Conservation (phyloP, 2,888 invertebrate genomes). For the Trichacis sp. region DNA sequence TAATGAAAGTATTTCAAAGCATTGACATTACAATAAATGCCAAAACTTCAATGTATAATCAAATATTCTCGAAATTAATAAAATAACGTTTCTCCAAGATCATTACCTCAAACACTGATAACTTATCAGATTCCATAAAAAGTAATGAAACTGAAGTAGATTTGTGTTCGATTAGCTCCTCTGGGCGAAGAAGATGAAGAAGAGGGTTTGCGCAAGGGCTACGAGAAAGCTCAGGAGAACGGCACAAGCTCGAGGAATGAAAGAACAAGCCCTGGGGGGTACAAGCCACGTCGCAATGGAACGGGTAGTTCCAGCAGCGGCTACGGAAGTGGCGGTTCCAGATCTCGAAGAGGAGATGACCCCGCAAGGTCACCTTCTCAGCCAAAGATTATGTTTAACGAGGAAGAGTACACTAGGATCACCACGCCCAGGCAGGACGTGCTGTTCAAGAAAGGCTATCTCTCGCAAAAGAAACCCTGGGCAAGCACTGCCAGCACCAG, state of each 20-base stretch:
- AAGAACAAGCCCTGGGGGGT: conserved; percentile 46
- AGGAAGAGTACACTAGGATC: conserved; percentile 79
- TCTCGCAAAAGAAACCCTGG: conserved; percentile 72
- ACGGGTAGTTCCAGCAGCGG: conserved; percentile 53
- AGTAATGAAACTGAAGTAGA: too few species aligned
- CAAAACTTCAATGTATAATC: too few species aligned
- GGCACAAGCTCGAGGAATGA: conserved; percentile 42
- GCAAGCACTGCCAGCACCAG: conserved; percentile 62
- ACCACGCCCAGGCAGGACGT: conserved; percentile 79
- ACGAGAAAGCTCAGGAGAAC: conserved; percentile 54
- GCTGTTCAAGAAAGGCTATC: conserved; percentile 78
- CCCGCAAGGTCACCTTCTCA: conserved; percentile 60
- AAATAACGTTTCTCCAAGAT: too few species aligned
- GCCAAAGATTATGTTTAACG: conserved; percentile 72
- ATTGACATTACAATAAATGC: too few species aligned
- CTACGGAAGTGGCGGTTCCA: conserved; percentile 48
- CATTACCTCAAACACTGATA: too few species aligned
- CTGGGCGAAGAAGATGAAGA: conserved; percentile 66
- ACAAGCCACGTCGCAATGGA: conserved; percentile 49
- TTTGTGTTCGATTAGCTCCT: conserved; percentile 51
- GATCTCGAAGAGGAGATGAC: conserved; percentile 51
- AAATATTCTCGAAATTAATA: too few species aligned
- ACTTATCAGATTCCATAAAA: too few species aligned
- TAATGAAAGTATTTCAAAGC: too few species aligned
- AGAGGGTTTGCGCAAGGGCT: conserved; percentile 57